Conservation (phyloP, 2,113 vertebrate genomes). For the Blennius ocellaris region DNA sequence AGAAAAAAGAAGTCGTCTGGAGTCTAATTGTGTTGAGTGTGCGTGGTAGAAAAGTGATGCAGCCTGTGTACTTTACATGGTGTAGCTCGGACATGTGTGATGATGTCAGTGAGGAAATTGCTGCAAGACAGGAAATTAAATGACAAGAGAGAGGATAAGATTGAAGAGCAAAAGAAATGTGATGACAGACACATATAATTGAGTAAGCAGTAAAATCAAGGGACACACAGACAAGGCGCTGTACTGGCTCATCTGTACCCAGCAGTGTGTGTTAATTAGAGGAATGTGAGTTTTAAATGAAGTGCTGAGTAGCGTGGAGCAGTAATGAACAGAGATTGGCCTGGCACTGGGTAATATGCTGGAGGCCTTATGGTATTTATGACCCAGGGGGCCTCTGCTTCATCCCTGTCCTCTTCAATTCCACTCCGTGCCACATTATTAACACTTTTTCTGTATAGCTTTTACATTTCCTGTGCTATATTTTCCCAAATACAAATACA, state of each 20-base stretch:
- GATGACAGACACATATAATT: constrained; percentile 53
- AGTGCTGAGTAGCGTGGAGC: constrained; percentile 74
- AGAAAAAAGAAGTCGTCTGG: constrained; percentile 27
- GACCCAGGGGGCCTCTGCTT: constrained; percentile 63
- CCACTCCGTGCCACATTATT: constrained; percentile 27
- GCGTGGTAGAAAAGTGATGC: constrained; percentile 1
- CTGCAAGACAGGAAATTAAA: constrained; percentile 38
- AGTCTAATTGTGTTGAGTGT: constrained; percentile 40
- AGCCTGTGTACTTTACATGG: constrained; percentile 28
- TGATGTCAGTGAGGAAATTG: background rate
- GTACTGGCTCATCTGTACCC: constrained; percentile 70
- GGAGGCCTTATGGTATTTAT: constrained; percentile 78
- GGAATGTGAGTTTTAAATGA: constrained; percentile 80
- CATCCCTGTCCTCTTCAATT: constrained; percentile 54
- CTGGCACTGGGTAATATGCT: constrained; percentile 78
- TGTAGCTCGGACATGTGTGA: constrained; percentile 5
- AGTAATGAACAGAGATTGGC: constrained; percentile 76
- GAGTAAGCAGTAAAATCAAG: constrained; percentile 46
- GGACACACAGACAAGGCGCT: constrained; percentile 64
- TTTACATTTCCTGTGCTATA: background rate
- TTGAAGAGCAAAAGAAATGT: constrained; percentile 48
- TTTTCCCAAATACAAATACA: too few relatives aligned
- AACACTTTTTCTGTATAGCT: background rate
- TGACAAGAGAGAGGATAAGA: constrained; percentile 13
- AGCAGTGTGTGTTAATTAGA: constrained; percentile 79